A percentile compares a stretch with the other conserved stretches of the same genome.
Evolutionary conservation across 2,113 vertebrate genomes (phyloP).

Genomic region (Brachyhypopomus gauderio): DNA sequence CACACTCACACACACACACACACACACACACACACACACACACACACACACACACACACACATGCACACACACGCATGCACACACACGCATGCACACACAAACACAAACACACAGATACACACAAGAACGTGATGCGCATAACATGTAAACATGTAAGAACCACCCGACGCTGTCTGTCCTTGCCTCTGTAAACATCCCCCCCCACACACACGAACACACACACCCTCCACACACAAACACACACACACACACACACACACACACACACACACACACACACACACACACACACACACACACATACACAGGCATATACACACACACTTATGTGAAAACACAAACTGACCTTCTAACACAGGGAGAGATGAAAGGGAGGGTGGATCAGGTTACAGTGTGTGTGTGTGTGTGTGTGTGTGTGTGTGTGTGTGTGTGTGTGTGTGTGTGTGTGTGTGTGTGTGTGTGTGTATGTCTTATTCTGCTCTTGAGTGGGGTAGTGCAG

Average conservation of each 20-base stretch:
- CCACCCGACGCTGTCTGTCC: background rate
- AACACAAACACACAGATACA: background rate
- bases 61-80: constrained; percentile 39
- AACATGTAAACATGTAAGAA: background rate
- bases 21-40: background rate
- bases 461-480: constrained; percentile 1
- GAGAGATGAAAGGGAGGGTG: background rate
- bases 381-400: constrained; percentile 8
- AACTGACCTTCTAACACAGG: background rate
- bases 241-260: background rate
- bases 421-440: constrained; percentile 15
- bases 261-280: no score
- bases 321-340: constrained; percentile 8
- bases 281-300: background rate
- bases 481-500: background rate
- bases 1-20: constrained; percentile 30
- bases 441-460: constrained; percentile 31
- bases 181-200: background rate
- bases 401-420: constrained; percentile 9
- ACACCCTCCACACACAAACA: background rate
- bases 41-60: constrained; percentile 39
- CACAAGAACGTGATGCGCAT: background rate
- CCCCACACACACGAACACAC: background rate
- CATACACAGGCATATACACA: no score
- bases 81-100: constrained; percentile 37